A percentile compares a stretch with the other conserved stretches of the same genome.
These are phyloP conservation scores for Taenioides sp. DNA, from an alignment of 2,797 vertebrate genomes.

Conservation along the genomic window DNA sequence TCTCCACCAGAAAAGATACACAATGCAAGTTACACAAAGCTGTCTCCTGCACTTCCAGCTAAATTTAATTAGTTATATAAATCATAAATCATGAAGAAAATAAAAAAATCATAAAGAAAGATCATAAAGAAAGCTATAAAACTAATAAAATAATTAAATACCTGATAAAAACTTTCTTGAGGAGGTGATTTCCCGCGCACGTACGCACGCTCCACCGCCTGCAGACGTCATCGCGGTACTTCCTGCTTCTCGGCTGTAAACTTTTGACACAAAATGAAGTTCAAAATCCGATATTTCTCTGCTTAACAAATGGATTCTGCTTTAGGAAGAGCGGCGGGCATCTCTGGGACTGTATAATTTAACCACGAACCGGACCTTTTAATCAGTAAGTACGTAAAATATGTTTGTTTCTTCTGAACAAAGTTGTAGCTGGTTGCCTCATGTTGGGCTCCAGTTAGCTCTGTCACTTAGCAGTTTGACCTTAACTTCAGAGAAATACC, in stretches of 20 bases:
- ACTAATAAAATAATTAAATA: not conserved
- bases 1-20: no score
- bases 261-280: slow-evolving; percentile 3
- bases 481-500: not conserved
- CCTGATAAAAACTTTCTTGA: not conserved
- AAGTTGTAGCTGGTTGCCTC: not conserved
- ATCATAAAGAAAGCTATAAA: no score
- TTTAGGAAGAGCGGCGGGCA: not conserved
- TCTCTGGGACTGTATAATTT: slow-evolving; percentile 40
- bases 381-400: slow-evolving; percentile 21
- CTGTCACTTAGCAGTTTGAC: slow-evolving; percentile 24
- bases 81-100: no score
- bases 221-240: not conserved
- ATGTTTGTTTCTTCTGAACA: not conserved
- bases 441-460: slow-evolving; percentile 21
- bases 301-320: not conserved
- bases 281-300: not conserved
- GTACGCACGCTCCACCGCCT: not conserved
- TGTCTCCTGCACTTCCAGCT: no score
- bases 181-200: not conserved
- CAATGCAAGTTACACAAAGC: no score
- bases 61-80: no score
- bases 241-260: slow-evolving; percentile 2
- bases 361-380: slow-evolving; percentile 10
- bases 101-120: no score